These are phyloP conservation scores for Drosophila neocordata DNA, from an alignment of 1,140 invertebrate species.

Conservation along the genomic window DNA sequence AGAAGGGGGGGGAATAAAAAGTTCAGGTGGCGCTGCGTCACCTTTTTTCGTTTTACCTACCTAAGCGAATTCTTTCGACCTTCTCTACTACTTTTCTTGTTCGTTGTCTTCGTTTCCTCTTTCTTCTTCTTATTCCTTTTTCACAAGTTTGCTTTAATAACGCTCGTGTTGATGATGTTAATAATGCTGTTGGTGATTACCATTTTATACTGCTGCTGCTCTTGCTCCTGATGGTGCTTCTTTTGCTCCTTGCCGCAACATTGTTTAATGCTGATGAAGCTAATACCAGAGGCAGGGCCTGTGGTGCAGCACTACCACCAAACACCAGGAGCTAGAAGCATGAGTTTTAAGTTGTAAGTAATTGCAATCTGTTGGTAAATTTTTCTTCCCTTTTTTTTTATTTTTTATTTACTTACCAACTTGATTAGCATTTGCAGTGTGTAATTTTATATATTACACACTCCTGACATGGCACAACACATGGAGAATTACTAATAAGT, in stretches of 20 bases:
- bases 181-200: slow-evolving; percentile 68
- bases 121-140: neutral
- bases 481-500: neutral
- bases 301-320: slow-evolving; percentile 33
- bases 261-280: slow-evolving; percentile 34
- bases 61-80: slow-evolving; percentile 2
- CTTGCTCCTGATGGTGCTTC: slow-evolving; percentile 6
- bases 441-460: neutral
- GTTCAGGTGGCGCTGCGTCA: slow-evolving; percentile 21
- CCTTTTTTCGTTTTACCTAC: slow-evolving; percentile 24
- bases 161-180: slow-evolving; percentile 61
- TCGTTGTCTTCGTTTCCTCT: neutral
- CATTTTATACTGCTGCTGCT: slow-evolving; percentile 38
- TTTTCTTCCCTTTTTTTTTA: neutral
- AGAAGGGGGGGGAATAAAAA: neutral
- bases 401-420: slow-evolving; percentile 14
- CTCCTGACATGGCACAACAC: neutral
- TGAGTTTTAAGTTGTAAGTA: slow-evolving; percentile 25
- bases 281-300: slow-evolving; percentile 30
- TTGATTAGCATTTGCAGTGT: slow-evolving; percentile 10
- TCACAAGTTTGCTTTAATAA: slow-evolving; percentile 39
- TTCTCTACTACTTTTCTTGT: slow-evolving; percentile 6
- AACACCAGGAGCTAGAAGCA: slow-evolving; percentile 9
- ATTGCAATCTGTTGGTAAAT: slow-evolving; percentile 51
- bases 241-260: slow-evolving; percentile 4